Percentiles rank a stretch among this genome's conserved stretches.
Conservation (phyloP, 2,113 vertebrate genomes). For the Brachypodius melanocephalos region DNA sequence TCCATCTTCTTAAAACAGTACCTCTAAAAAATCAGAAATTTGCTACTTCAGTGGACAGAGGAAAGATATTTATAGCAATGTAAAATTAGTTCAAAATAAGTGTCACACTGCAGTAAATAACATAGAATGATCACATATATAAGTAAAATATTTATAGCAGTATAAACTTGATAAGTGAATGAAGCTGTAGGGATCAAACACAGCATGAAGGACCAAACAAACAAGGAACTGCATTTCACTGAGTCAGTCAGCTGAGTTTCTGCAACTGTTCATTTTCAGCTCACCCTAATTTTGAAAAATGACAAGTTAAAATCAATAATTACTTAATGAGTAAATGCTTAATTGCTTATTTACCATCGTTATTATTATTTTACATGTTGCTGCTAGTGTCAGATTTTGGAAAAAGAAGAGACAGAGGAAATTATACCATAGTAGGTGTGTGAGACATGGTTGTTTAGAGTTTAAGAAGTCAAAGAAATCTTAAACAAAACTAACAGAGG, state of each 20-base stretch:
- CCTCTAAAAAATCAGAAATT: background rate
- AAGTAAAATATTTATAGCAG: background rate
- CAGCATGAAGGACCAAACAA: background rate
- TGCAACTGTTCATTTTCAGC: background rate
- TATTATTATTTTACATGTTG: background rate
- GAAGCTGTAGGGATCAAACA: background rate
- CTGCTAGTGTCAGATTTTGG: background rate
- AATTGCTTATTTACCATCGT: background rate
- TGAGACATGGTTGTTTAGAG: background rate
- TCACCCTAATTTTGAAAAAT: background rate
- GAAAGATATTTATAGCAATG: background rate
- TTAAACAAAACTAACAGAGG: background rate
- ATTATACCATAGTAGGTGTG: background rate
- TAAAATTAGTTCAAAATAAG: background rate
- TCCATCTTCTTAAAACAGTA: background rate
- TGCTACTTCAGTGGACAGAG: background rate
- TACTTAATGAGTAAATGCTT: background rate
- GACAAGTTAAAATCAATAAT: background rate
- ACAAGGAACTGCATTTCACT: background rate
- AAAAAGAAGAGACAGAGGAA: background rate
- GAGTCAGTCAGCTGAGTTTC: background rate
- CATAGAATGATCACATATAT: background rate
- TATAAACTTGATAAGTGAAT: background rate
- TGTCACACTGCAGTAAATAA: background rate
- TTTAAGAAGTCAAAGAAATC: background rate